Base-by-base conservation (phyloP, 2,113 vertebrate species). In the Hippocampus guttulatus region DNA sequence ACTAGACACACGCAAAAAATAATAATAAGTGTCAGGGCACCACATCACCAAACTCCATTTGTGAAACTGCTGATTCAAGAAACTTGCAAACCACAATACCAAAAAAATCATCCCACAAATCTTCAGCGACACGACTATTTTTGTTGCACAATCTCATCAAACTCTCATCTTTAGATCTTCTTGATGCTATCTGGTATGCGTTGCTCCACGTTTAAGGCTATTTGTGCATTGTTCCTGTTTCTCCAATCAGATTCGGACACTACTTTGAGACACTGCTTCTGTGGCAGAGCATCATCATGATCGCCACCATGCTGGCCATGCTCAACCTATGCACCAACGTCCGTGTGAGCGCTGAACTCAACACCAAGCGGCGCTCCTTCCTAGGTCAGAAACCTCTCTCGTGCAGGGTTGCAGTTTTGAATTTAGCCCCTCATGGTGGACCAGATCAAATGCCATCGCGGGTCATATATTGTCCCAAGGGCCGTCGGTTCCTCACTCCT, bases 231-330 rank as follows among this genome's bases (percentile, higher is more conserved):
- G 3, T 75, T 0, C 1, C 3, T 16, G 65, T 41, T 81, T 41
- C 45, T 3, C 38, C 9, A 57, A 52, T 5, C 76, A 98, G 97
- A 91, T 97, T 97, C 41, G 97, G 97, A 47, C 93, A 90, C 75
- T 95, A 80, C 81, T 98, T 98, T 61, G 97, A 99, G 85, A 94
- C 93, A 0, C 94, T 95, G 1, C 92, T 99, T 38, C 77, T 99
- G 67, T 96, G 95, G 95, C 97, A 99, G 86, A 99, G 96, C 86
- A 90, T 96, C 70, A 93, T 98, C 84, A 98, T 99, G 96, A 98
- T 96, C 74, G 76, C 88, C 62, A 95, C 96, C 61, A 98, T 99
- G 97, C 88, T 98, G 61, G 86, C 95, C 83, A 99, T 98, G 97
- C 90, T 98, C 83, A 94, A 93, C 77, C 90, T 98, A 66, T 99